Evolutionary conservation across 2,888 invertebrate species (phyloP).

Genomic region (Prosopocoilus inquinatus): DNA sequence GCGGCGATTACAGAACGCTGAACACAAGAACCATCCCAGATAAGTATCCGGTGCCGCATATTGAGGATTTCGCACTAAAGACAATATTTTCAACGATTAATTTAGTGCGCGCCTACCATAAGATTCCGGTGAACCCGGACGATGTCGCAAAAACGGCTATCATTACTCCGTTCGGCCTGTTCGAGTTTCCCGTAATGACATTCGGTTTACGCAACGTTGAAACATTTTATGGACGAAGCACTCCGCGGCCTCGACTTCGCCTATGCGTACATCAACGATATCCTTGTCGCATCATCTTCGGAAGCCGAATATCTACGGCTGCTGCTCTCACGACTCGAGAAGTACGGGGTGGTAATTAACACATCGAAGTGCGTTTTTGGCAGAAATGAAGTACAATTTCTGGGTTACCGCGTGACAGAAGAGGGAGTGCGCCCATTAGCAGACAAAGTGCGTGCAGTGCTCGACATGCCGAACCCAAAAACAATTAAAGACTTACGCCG

Average conservation of each 20-base stretch:
- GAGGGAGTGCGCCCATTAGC: neutral
- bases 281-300: constrained; percentile 27
- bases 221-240: constrained; percentile 41
- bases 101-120: constrained; percentile 42
- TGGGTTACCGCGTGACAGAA: neutral
- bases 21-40: constrained; percentile 27
- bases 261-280: constrained; percentile 30
- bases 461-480: neutral
- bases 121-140: constrained; percentile 38
- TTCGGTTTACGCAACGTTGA: constrained; percentile 47
- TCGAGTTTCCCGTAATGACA: constrained; percentile 37
- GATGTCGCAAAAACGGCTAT: constrained; percentile 38
- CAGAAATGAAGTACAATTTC: neutral
- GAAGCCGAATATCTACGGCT: neutral
- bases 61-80: constrained; percentile 26
- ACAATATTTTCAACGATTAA: constrained; percentile 32
- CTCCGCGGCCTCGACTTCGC: constrained; percentile 36
- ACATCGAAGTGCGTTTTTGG: neutral
- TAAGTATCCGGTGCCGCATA: constrained; percentile 25
- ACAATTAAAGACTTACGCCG: constrained; percentile 34
- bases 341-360: neutral
- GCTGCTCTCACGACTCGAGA: neutral
- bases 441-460: neutral
- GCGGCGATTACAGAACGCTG: constrained; percentile 31
- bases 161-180: constrained; percentile 31